Evolutionary conservation across 2,797 vertebrate genomes (phyloP), one percentile per base, ranked within the genome.

Genomic region (Bufotes viridis): DNA sequence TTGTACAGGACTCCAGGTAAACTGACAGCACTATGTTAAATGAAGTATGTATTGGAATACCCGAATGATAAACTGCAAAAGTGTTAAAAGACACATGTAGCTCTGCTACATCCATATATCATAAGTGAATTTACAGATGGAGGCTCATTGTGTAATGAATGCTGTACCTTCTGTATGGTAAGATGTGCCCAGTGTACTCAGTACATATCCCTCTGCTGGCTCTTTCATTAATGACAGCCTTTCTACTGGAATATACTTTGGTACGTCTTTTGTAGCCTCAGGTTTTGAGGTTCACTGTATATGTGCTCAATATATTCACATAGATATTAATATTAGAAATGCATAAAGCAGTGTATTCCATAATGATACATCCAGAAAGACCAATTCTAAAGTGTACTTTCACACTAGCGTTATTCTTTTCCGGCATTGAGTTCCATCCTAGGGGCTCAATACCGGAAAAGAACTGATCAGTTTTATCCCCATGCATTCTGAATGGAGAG

Each of bases 121-220:
- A 29, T 70, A 34, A 24, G 0, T 69, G 13, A 6, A 49, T 74
- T 9, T 74, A 34, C 70, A 34, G 67, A 15, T 42, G 70, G 14
- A 1, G 12, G 26, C 14, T 6, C 26, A 70, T 2, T 70, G 29
- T 70, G 34, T 70, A 34, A 34, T 26, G 20, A 0, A 3, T 34
- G 57, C 72, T 76, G 1, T 13, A 34, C 42, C 55, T 69, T n/a
- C 49, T 55, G 49, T 53, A 78, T 78, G 51, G 7, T 78, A 55
- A 24, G 70, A 57, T 76, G 58, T 74, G 22, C 60, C 79, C 12
- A 82, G 79, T 20, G 80, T 22, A 51, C 42, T 74, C 78, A 84
- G 75, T 11, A 8, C 5, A 63, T 1, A 10, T 63, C 53, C 78
- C 70, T 15, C 10, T 79, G n/a, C 34, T 22, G 58, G 0, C 0